phyloP scores from a whole-genome alignment of 2,113 vertebrate species.

The Odocoileus hemionus region DNA sequence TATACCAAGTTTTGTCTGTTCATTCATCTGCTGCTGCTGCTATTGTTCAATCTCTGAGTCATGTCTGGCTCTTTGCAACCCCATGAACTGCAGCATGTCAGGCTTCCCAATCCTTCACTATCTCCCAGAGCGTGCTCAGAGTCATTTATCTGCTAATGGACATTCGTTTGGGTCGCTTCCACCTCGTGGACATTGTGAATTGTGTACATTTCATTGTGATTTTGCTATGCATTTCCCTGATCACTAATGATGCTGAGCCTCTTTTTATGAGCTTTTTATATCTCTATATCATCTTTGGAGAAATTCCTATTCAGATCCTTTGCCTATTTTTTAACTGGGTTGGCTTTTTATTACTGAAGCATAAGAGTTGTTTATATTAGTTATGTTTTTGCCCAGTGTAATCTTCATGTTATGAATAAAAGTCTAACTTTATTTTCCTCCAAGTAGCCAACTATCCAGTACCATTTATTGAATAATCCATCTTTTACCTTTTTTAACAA shows the following conservation, averaged over 20 bases:
- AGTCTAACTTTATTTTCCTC: not conserved
- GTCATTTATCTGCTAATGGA: not conserved
- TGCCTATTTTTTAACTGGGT: not conserved
- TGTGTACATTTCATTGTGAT: not conserved
- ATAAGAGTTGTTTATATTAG: not conserved
- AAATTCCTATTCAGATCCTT: not conserved
- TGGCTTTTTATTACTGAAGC: not conserved
- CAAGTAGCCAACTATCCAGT: not conserved
- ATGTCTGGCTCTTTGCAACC: not conserved
- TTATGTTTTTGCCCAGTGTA: not conserved
- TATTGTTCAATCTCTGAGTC: not conserved
- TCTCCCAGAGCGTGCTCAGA: not conserved
- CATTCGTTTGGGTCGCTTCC: not conserved
- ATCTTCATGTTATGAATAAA: not conserved
- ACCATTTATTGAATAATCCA: not conserved
- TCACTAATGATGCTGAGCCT: not conserved
- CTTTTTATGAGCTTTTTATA: not conserved
- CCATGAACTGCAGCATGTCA: not conserved
- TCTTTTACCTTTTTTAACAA: not conserved
- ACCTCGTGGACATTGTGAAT: not conserved
- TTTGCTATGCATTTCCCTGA: not conserved
- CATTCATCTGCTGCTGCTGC: not conserved
- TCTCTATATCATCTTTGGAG: not conserved
- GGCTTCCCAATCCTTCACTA: not conserved
- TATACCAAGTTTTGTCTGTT: not conserved